Percentiles rank a stretch among this genome's conserved stretches.
These are phyloP conservation scores for Pavo muticus DNA, from an alignment of 2,113 vertebrate species.

Conservation along the genomic window DNA sequence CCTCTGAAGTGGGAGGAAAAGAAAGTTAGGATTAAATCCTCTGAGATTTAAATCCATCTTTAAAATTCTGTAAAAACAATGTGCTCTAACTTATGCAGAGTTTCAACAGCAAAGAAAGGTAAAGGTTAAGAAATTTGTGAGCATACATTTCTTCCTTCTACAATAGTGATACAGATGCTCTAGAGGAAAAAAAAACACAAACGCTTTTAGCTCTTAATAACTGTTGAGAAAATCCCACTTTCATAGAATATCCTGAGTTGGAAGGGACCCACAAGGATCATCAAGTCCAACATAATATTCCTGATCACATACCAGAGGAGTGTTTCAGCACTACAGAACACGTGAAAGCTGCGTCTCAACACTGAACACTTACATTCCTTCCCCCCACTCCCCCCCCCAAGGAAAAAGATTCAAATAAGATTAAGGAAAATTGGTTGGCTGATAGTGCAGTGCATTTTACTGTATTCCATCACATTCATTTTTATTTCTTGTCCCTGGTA, in stretches of 20 bases:
- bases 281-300: neutral
- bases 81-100: neutral
- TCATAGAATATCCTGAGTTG: neutral
- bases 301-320: neutral
- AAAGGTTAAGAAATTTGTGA: neutral
- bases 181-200: neutral
- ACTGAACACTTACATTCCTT: neutral
- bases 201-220: neutral
- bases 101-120: neutral
- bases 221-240: neutral
- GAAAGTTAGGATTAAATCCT: neutral
- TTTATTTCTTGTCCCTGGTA: neutral
- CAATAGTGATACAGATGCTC: neutral
- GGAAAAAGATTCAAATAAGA: neutral
- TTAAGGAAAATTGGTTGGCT: neutral
- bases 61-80: neutral
- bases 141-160: neutral
- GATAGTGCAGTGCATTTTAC: neutral
- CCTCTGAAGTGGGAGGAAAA: conserved; percentile 72
- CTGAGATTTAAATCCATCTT: neutral
- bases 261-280: neutral
- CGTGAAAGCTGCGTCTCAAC: neutral
- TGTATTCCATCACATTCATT: neutral
- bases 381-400: neutral
- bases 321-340: neutral